Evolutionary conservation across 1,140 invertebrate genomes (phyloP).

Genomic region (Callitettix versicolor): DNA sequence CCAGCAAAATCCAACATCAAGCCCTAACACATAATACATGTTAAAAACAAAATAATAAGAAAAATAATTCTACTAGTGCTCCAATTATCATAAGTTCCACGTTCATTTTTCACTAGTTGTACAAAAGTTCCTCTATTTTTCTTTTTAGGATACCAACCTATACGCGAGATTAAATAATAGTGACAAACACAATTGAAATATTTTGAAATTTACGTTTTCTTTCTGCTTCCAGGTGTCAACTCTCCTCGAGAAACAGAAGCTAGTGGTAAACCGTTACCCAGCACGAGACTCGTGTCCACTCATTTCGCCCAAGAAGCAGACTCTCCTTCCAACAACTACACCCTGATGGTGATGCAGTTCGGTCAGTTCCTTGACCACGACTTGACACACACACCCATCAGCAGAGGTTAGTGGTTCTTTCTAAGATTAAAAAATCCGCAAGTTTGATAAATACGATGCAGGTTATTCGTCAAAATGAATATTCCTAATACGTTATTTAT

Average conservation of each 20-base stretch:
- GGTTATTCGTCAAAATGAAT: not conserved
- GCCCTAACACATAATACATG: too few relatives aligned
- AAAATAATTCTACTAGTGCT: too few relatives aligned
- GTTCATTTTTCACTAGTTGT: too few relatives aligned
- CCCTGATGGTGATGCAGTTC: constrained; percentile 42
- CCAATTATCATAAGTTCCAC: too few relatives aligned
- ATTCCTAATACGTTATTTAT: not conserved
- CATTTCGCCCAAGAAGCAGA: constrained; percentile 37
- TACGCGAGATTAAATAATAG: too few relatives aligned
- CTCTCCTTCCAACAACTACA: constrained; percentile 28
- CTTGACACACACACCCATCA: constrained; percentile 40
- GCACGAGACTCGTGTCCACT: constrained; percentile 39
- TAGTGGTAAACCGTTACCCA: constrained; percentile 36
- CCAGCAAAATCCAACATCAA: too few relatives aligned
- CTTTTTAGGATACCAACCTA: too few relatives aligned
- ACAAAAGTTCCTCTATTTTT: too few relatives aligned
- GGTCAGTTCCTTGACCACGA: constrained; percentile 47
- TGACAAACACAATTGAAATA: too few relatives aligned
- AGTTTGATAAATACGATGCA: too few relatives aligned
- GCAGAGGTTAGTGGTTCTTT: constrained; percentile 26
- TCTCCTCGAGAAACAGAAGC: constrained; percentile 34
- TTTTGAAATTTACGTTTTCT: too few relatives aligned
- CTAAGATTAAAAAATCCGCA: not conserved
- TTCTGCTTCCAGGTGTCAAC: constrained; percentile 36
- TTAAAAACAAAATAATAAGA: too few relatives aligned